Conservation (phyloP, 2,113 vertebrate species). For the Todiramphus saurophagus region DNA sequence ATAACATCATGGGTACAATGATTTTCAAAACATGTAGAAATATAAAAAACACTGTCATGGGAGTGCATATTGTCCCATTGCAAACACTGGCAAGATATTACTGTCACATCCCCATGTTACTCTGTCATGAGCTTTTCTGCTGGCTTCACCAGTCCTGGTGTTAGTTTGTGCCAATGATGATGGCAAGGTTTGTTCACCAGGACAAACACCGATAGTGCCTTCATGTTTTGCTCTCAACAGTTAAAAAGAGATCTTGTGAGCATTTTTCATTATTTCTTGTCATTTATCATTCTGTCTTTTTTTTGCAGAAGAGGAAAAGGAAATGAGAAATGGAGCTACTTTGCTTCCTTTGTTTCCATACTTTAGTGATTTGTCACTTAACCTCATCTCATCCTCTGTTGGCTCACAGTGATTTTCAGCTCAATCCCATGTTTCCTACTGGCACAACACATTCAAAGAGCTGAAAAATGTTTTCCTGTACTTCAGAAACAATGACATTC, state of each 20-base stretch:
- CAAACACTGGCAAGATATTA: background rate
- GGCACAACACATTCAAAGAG: background rate
- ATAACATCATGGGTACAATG: background rate
- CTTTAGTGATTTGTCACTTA: background rate
- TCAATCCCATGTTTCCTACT: background rate
- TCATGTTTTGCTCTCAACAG: background rate
- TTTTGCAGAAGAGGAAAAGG: background rate
- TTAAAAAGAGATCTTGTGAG: background rate
- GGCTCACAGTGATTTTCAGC: background rate
- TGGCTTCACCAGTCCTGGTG: background rate
- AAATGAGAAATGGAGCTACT: constrained; percentile 51
- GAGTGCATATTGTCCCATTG: background rate
- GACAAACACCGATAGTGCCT: background rate
- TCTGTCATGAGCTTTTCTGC: background rate
- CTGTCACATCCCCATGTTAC: background rate
- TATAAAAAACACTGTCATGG: background rate
- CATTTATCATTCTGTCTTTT: background rate
- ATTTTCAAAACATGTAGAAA: background rate
- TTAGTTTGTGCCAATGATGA: background rate
- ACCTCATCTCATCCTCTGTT: constrained; percentile 39
- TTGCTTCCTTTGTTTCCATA: background rate
- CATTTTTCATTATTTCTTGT: background rate
- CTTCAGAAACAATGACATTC: constrained; percentile 18
- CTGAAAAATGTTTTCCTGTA: constrained; percentile 22
- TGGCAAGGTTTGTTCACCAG: background rate